Evolutionary conservation across 2,797 vertebrate species (phyloP), one percentile per base, ranked within the genome.

Genomic region (Peromyscus eremicus): DNA sequence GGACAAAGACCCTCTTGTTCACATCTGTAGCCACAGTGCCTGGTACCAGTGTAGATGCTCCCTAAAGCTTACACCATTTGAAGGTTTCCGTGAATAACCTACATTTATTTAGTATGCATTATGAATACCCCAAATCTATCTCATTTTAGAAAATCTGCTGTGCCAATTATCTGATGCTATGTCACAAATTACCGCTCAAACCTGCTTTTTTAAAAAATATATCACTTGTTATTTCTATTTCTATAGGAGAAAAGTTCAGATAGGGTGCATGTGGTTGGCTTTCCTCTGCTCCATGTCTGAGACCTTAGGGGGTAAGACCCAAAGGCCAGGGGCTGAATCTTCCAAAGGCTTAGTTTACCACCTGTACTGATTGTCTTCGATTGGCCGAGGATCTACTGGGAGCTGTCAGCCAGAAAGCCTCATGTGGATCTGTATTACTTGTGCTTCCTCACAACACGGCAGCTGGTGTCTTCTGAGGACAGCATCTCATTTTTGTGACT

Each of bases 161-260:
- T 40, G 40, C 37, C 66, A 40, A 23, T 71, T 68, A 75, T 27
- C 13, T 81, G 87, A 91, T 52, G 60, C 66, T 79, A 8, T 13
- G n/a, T 81, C 64, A 90, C 57, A 77, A 84, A 88, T 62, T 27
- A 84, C 6, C 9, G 7, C 82, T 68, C 37, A 84, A 89, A 88
- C 16, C 52, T 89, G 81, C 27, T 52, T 55, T 5, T 27, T 95
- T 95, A 70, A 49, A 49, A 46, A 6, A 46, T 46, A 46, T 46
- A 46, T 80, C 12, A 17, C 43, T 93, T 90, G 21, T 70, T 83
- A 91, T 86, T 76, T 92, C 43, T 43, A n/a, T 90, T 64, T 94
- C 68, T 37, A 1, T 32, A 60, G 43, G n/a, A 46, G 76, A 92
- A 49, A 92, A 94, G 85, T 84, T 92, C 57, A 71, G 71, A 75